Conservation (phyloP, 2,797 vertebrate species). For the Bradypodion ventrale region DNA sequence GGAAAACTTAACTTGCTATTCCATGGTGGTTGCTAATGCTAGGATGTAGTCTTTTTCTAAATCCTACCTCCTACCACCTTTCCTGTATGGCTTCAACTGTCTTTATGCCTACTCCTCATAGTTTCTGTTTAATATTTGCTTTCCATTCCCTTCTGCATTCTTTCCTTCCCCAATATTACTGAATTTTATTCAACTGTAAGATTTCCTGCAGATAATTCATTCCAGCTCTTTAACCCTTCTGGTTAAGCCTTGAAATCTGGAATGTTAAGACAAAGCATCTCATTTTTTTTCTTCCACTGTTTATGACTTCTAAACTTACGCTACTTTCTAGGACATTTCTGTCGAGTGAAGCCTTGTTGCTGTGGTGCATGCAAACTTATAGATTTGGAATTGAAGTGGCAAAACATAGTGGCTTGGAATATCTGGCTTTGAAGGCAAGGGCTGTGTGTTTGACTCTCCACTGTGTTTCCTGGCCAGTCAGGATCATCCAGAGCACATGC, state of each 20-base stretch:
- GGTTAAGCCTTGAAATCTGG: not conserved
- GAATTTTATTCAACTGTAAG: not conserved
- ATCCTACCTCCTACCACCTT: not conserved
- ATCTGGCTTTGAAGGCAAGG: no score
- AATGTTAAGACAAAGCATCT: not conserved
- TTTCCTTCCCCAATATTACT: not conserved
- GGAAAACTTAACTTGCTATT: not conserved
- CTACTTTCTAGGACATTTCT: not conserved
- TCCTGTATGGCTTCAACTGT: not conserved
- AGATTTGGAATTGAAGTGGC: not conserved
- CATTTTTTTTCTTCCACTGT: no score
- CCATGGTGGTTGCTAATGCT: not conserved
- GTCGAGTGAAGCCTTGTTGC: not conserved
- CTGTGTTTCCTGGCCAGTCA: no score
- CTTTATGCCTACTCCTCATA: not conserved
- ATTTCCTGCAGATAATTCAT: not conserved
- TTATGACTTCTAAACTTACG: not conserved
- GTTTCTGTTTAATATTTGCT: not conserved
- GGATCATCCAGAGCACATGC: no score
- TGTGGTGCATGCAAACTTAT: no score
- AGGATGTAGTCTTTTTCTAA: not conserved
- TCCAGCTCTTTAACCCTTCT: not conserved
- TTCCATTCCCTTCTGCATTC: not conserved
- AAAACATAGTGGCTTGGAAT: no score
- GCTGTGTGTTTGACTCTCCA: no score